Percentiles rank a stretch among this genome's conserved stretches.
Evolutionary conservation across 1,140 invertebrate genomes (phyloP).

Genomic region (Protaetia brevitarsis): DNA sequence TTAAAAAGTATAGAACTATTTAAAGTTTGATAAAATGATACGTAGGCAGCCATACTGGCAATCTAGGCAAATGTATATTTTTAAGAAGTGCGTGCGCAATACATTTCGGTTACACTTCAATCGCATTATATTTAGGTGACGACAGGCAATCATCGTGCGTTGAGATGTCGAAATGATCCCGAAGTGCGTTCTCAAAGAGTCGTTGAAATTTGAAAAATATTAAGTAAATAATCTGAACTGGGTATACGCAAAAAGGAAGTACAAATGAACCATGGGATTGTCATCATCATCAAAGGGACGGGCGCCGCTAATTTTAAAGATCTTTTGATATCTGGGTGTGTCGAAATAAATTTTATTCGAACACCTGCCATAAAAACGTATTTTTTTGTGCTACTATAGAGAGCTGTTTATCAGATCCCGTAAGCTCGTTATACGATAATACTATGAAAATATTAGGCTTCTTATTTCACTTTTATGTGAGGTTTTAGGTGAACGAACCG

Average conservation of each 20-base stretch:
- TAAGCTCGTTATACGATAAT: neutral
- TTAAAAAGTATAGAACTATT: no score
- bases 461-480: no score
- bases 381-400: neutral
- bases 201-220: constrained; percentile 15
- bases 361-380: neutral
- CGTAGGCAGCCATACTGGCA: neutral
- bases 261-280: constrained; percentile 9
- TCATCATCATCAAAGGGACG: constrained; percentile 13
- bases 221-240: constrained; percentile 1
- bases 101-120: constrained; percentile 1
- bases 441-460: neutral
- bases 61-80: neutral
- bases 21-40: no score
- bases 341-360: constrained; percentile 3
- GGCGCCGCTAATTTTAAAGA: constrained; percentile 13
- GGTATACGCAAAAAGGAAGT: constrained; percentile 10
- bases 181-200: constrained; percentile 1
- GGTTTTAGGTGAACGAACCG: no score
- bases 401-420: neutral
- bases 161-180: constrained; percentile 3
- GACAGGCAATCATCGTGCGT: constrained; percentile 5
- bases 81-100: neutral
- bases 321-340: neutral
- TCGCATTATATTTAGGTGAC: constrained; percentile 12